Percentiles rank a stretch among this genome's conserved stretches.
phyloP scores from a whole-genome alignment of 2,113 vertebrate species.

The Entelurus aequoreus region DNA sequence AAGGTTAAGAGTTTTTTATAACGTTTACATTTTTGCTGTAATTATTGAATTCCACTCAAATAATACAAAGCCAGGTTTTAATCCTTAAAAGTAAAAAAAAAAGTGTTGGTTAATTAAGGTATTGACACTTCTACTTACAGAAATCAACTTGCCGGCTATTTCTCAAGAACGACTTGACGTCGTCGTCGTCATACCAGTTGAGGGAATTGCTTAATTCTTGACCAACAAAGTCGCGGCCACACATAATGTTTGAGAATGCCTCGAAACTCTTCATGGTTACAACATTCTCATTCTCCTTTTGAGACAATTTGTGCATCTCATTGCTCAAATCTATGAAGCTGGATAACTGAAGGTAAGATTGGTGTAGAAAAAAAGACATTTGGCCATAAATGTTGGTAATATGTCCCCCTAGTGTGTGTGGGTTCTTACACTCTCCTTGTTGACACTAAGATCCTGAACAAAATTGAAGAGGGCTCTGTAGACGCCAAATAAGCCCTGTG shows the following conservation, averaged over 20 bases:
- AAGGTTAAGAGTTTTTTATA: no score
- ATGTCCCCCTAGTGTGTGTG: no score
- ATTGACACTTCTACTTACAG: slow-evolving; percentile 61
- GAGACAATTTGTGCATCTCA: slow-evolving; percentile 53
- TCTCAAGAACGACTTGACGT: slow-evolving; percentile 74
- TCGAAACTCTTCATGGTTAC: slow-evolving; percentile 50
- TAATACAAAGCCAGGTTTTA: no score
- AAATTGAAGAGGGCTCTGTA: slow-evolving; percentile 19
- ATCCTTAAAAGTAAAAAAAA: no score
- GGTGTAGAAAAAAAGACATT: neutral
- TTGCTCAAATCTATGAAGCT: slow-evolving; percentile 72
- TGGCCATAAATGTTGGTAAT: neutral
- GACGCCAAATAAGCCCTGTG: no score
- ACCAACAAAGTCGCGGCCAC: slow-evolving; percentile 70
- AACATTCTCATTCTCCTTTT: slow-evolving; percentile 14
- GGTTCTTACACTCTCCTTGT: slow-evolving; percentile 49
- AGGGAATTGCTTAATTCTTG: slow-evolving; percentile 77
- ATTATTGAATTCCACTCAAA: no score
- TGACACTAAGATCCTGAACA: slow-evolving; percentile 32
- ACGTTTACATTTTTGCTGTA: no score
- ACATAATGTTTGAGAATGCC: slow-evolving; percentile 72
- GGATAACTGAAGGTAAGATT: slow-evolving; percentile 63
- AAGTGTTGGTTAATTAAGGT: no score
- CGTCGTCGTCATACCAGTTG: slow-evolving; percentile 83
- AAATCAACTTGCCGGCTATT: slow-evolving; percentile 69